phyloP scores from a whole-genome alignment of 2,113 vertebrate species.

The Dinomys branickii region DNA sequence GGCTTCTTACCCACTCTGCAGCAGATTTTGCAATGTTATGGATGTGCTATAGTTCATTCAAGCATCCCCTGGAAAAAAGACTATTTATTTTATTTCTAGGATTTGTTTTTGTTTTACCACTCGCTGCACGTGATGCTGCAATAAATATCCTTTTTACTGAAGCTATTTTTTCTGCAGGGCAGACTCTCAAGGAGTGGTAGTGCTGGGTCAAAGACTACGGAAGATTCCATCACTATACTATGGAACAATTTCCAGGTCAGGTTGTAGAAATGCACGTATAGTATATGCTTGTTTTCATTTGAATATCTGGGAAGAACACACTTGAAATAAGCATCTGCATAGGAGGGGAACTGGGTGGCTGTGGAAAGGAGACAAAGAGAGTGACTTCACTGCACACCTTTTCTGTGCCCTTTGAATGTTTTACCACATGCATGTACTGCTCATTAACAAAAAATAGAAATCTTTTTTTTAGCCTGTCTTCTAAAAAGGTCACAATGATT shows the following conservation, averaged over 20 bases:
- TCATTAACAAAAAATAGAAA: neutral
- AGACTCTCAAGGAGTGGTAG: neutral
- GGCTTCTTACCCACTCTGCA: neutral
- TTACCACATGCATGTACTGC: neutral
- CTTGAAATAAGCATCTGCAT: neutral
- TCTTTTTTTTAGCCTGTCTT: conserved; percentile 21
- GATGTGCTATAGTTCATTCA: neutral
- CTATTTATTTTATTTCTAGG: neutral
- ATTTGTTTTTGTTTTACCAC: neutral
- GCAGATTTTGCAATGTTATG: neutral
- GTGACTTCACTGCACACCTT: neutral
- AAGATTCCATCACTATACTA: neutral
- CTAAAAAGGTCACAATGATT: conserved; percentile 61
- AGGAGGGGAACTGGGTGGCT: neutral
- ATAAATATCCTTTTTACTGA: neutral
- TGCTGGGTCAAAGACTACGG: neutral
- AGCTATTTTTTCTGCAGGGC: neutral
- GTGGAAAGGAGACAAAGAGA: neutral
- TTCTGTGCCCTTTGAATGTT: neutral
- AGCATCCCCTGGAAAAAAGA: neutral
- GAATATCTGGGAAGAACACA: neutral
- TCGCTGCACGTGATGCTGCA: neutral
- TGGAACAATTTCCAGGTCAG: neutral
- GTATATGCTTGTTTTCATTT: neutral
- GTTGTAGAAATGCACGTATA: neutral